These are phyloP conservation scores for Cephonodes hylas DNA, from an alignment of 2,888 invertebrate genomes.

Conservation along the genomic window DNA sequence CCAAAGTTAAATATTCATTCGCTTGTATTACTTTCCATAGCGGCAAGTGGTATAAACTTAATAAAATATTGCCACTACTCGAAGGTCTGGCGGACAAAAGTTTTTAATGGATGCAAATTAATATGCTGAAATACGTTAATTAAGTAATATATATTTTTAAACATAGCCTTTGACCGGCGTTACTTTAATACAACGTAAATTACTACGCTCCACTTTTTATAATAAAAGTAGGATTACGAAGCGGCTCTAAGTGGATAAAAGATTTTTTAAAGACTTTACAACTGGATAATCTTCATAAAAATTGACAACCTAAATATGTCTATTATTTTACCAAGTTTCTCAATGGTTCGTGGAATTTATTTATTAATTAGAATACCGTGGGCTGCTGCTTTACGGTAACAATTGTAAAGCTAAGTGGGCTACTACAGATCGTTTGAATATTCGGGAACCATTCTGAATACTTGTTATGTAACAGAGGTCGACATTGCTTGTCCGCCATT, in stretches of 20 bases:
- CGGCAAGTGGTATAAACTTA: background rate
- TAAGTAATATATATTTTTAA: constrained; percentile 4
- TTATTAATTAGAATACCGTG: background rate
- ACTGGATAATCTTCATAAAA: background rate
- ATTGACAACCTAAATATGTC: background rate
- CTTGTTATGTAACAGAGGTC: too few relatives aligned
- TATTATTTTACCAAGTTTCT: background rate
- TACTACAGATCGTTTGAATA: too few relatives aligned
- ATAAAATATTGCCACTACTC: constrained; percentile 6
- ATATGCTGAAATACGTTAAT: constrained; percentile 5
- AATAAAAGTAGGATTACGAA: background rate
- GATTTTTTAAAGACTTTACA: background rate
- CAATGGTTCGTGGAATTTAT: too few relatives aligned
- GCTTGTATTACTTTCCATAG: background rate
- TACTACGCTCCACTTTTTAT: background rate
- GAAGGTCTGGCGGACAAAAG: background rate
- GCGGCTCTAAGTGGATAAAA: background rate
- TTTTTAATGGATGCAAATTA: constrained; percentile 8
- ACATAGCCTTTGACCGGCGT: background rate
- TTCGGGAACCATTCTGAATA: too few relatives aligned
- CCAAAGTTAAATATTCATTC: background rate
- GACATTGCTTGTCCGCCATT: too few relatives aligned
- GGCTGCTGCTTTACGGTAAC: too few relatives aligned
- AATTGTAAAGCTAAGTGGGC: too few relatives aligned
- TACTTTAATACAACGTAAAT: background rate